These are phyloP conservation scores for Ernsta delagoae DNA, from an alignment of 2,888 invertebrate species.

Conservation along the genomic window DNA sequence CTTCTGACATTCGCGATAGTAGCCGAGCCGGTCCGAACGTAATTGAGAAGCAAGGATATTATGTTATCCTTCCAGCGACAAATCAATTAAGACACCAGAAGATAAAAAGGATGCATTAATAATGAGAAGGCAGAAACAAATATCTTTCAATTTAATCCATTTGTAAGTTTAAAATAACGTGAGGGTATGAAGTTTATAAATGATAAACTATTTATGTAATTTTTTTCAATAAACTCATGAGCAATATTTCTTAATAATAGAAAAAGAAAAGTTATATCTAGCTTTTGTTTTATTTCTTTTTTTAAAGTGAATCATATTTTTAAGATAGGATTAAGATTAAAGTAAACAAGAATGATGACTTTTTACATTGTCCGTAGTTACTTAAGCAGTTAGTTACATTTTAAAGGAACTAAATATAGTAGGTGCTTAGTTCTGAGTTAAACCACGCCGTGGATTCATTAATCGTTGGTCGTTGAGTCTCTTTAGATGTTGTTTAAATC, in stretches of 20 bases:
- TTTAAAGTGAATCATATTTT: too few species aligned
- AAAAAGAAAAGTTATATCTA: too few species aligned
- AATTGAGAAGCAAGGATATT: conserved; percentile 79
- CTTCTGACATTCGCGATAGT: conserved; percentile 68
- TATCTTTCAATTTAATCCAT: conserved; percentile 38
- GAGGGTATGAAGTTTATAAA: conserved; percentile 3
- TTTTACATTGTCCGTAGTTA: not conserved
- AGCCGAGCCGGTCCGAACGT: conserved; percentile 58
- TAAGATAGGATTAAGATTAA: too few species aligned
- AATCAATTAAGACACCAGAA: conserved; percentile 75
- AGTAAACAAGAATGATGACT: not conserved
- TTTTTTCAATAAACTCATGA: not conserved
- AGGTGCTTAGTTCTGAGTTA: conserved; percentile 16
- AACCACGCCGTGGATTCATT: conserved; percentile 12
- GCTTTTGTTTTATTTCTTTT: too few species aligned
- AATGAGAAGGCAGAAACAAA: conserved; percentile 65
- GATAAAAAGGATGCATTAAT: conserved; percentile 79
- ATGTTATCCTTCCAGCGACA: conserved; percentile 73
- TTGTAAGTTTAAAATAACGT: conserved; percentile 19
- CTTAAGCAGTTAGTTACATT: not conserved
- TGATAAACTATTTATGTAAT: not conserved
- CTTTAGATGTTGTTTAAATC: conserved; percentile 25
- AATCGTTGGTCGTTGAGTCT: conserved; percentile 2
- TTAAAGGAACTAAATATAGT: conserved; percentile 12
- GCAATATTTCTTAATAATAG: too few species aligned